Evolutionary conservation across 2,888 invertebrate species (phyloP), one percentile per base, ranked within the genome.

Genomic region (Lissocephala sabroskyi): DNA sequence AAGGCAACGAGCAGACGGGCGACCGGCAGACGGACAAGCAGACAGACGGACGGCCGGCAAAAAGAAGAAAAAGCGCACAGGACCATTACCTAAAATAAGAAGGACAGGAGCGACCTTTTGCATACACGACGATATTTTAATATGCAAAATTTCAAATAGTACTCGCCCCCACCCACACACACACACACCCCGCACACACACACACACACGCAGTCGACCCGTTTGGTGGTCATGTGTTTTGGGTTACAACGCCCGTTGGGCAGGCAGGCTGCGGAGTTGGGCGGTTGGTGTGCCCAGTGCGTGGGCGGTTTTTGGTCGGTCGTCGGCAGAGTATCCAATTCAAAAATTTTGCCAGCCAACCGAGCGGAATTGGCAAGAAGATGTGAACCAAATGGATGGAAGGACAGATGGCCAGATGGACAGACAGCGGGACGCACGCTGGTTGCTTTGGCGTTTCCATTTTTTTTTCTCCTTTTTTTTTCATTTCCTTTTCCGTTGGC

Each of bases 61-160:
- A n/a, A n/a, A n/a, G n/a, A n/a, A n/a, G n/a, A 29, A 52, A 43
- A 45, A 45, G 36, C 47, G 45, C 50, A 50, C 41, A 49, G 42
- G 62, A 47, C 63, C 62, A 64, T 68, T 49, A 60, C 54, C 45
- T 53, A 49, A 47, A 52, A 56, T 56, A 59, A 53, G 63, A 56
- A 58, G 56, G 40, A 51, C 36, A 16, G 18, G 11, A 36, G 62
- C 65, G 53, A 66, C 66, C 78, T 71, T 77, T 78, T 62, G 75
- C 73, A 75, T 65, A 54, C 61, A 65, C 66, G 63, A 70, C 78
- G 73, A 73, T 73, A 78, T 77, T 71, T 77, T 77, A 77, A 73
- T 73, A 76, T 75, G 77, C 77, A 66, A 79, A 68, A 74, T 75
- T 68, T 76, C 62, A 56, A 76, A 79, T 65, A 60, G 67, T 62